These are phyloP conservation scores for Patiria miniata DNA, from an alignment of 35 echinoderm and acorn worm genomes.

Conservation along the genomic window DNA sequence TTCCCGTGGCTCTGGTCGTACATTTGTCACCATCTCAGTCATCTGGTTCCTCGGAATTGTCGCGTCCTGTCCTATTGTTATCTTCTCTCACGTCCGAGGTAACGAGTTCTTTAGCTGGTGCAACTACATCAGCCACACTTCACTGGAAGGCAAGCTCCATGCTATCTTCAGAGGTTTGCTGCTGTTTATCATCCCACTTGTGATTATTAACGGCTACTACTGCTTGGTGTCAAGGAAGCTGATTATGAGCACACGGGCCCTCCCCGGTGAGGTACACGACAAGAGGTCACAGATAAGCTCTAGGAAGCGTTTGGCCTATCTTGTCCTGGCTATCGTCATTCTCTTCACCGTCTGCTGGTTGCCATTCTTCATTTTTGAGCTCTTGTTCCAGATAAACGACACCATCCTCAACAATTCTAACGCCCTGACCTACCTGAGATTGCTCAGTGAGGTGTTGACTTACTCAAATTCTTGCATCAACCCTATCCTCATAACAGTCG, in stretches of 20 bases:
- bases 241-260: constrained; percentile 54
- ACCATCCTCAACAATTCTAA: not conserved
- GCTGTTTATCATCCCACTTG: constrained; percentile 60
- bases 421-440: constrained; percentile 9
- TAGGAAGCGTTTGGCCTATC: constrained; percentile 50
- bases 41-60: constrained; percentile 58
- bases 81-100: not conserved
- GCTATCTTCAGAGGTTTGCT: constrained; percentile 22
- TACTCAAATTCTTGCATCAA: constrained; percentile 35
- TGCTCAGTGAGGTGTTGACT: not conserved
- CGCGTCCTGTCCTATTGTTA: constrained; percentile 34
- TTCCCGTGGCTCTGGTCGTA: constrained; percentile 37
- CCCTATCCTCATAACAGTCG: constrained; percentile 22
- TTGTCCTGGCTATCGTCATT: constrained; percentile 66
- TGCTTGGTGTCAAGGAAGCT: constrained; percentile 59
- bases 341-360: constrained; percentile 76
- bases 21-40: constrained; percentile 31
- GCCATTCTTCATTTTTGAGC: constrained; percentile 13
- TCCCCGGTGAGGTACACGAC: constrained; percentile 75
- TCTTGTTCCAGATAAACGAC: constrained; percentile 10
- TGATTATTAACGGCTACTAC: constrained; percentile 58
- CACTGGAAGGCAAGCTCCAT: constrained; percentile 18
- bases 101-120: not conserved
- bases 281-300: constrained; percentile 59
- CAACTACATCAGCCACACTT: constrained; percentile 12